These are phyloP conservation scores for Fistularia tabacaria DNA, from an alignment of 2,797 vertebrate species.

Conservation along the genomic window DNA sequence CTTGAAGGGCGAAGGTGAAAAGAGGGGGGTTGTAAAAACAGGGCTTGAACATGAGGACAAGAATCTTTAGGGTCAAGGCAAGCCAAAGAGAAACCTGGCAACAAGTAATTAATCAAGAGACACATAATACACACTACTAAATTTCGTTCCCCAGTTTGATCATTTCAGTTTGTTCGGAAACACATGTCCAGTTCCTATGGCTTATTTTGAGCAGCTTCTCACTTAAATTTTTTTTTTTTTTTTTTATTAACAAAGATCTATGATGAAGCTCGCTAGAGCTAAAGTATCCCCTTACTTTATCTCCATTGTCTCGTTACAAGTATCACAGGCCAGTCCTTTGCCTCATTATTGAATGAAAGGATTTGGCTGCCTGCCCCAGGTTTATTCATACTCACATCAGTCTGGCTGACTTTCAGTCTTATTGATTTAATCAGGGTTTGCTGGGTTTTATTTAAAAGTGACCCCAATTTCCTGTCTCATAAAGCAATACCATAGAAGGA, in stretches of 20 bases:
- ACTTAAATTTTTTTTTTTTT: slow-evolving; percentile 15
- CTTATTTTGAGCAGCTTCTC: too few species aligned
- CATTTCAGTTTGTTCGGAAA: too few species aligned
- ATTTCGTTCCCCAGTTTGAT: too few species aligned
- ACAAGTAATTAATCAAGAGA: too few species aligned
- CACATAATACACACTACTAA: too few species aligned
- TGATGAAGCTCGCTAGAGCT: slow-evolving; percentile 49
- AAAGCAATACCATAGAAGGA: slow-evolving; percentile 1
- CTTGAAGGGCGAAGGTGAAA: too few species aligned
- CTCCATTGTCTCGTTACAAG: slow-evolving; percentile 40
- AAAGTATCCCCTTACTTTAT: slow-evolving; percentile 42
- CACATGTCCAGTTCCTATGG: too few species aligned
- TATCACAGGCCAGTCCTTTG: slow-evolving; percentile 4
- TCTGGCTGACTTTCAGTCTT: slow-evolving; percentile 34
- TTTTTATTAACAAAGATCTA: slow-evolving; percentile 58
- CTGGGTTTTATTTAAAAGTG: slow-evolving; percentile 3
- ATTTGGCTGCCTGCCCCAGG: slow-evolving; percentile 10
- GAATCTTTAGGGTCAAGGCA: too few species aligned
- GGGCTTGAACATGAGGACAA: too few species aligned
- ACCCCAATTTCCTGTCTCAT: not conserved
- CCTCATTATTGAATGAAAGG: too few species aligned
- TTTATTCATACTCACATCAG: slow-evolving; percentile 24
- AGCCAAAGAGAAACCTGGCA: too few species aligned
- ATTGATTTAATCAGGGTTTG: slow-evolving; percentile 11
- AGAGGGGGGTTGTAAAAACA: too few species aligned